A percentile compares a stretch with the other conserved stretches of the same genome.
phyloP scores from a whole-genome alignment of 2,113 vertebrate species.

The Cebus imitator region DNA sequence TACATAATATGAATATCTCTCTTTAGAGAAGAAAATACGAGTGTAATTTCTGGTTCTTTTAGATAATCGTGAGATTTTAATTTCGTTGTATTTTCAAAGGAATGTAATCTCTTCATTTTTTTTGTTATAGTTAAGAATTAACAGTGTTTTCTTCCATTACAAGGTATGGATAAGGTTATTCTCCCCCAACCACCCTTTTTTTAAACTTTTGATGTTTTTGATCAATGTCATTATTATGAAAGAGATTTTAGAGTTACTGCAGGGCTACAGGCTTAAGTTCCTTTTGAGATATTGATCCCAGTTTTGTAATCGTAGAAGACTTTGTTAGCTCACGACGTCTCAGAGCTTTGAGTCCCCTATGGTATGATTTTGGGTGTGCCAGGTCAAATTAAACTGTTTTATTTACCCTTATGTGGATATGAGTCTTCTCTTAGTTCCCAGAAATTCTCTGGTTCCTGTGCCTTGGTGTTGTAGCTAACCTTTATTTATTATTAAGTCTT shows the following conservation, averaged over 20 bases:
- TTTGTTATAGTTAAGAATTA: constrained; percentile 2
- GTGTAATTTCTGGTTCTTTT: neutral
- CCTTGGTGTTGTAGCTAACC: neutral
- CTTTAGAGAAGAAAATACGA: constrained; percentile 32
- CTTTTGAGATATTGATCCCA: neutral
- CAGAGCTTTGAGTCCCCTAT: neutral
- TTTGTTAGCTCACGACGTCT: neutral
- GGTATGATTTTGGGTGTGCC: neutral
- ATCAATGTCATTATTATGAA: constrained; percentile 9
- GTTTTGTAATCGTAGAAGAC: neutral
- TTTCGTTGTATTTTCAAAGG: constrained; percentile 39
- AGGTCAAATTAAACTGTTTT: neutral
- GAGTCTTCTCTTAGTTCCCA: neutral
- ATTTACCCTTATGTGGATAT: neutral
- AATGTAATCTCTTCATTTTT: neutral
- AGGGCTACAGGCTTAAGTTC: neutral
- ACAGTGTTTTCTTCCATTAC: neutral
- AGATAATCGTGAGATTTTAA: constrained; percentile 24
- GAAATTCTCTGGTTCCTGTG: constrained; percentile 20
- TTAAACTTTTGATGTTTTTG: neutral
- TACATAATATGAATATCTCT: neutral
- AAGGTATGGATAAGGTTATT: neutral
- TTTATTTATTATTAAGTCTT: neutral
- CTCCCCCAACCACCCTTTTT: neutral
- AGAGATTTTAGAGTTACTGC: neutral